Evolutionary conservation across 2,888 invertebrate genomes (phyloP), one percentile per base, ranked within the genome.

Genomic region (Biston betularia): DNA sequence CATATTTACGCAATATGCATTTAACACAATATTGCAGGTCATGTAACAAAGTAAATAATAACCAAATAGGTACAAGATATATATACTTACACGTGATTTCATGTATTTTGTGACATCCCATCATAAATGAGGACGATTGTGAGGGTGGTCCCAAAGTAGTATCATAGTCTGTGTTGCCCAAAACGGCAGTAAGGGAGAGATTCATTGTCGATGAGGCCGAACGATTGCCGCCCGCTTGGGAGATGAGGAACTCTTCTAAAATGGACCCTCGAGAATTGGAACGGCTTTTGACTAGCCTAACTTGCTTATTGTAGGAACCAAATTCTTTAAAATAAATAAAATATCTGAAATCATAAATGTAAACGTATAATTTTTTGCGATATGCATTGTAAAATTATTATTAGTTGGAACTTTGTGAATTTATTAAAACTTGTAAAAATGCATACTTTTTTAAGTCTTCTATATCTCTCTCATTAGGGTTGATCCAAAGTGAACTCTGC

Each of bases 241-340:
- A 77, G 8, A 72, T 67, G 1, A 92, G 72, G 61, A 87, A 89
- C 42, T 93, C 92, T 75, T 94, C 94, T 58, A 93, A 75, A 68
- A 93, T 90, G 3, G 92, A 93, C 1, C 93, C 93, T 73, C 92
- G 85, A 2, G 94, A 94, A 72, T 91, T 93, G 1, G 93, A 92
- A 11, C 93, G 87, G 77, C 90, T 90, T 74, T 89, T 93, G 0
- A 92, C 89, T 61, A 90, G 75, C 67, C 79, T 87, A 38, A 94
- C 73, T 85, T 95, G 95, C 68, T 88, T 91, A 75, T 93, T 92
- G 65, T 94, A 87, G 46, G 91, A 90, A 69, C 94, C 94, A 68
- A 95, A 90, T 77, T 95, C 95, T 81, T 93, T 93, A 78, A 94
- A 95, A 78, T 89, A 95, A 73, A 87, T 85, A 77, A 92, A 93